Evolutionary conservation across 1,140 invertebrate genomes (phyloP).

Genomic region (Palaemon carinicauda): DNA sequence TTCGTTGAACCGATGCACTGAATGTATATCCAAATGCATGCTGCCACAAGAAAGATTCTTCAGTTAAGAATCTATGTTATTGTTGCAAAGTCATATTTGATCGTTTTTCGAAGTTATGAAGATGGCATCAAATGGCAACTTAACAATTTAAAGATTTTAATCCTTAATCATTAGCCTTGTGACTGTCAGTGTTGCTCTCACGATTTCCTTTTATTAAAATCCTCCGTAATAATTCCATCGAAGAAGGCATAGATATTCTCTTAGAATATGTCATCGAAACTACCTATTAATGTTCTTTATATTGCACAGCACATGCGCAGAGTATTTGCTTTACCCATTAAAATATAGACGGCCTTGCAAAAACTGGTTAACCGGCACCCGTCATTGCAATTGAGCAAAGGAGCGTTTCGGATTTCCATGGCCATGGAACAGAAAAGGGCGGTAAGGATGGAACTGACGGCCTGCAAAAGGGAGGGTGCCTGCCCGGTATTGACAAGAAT

Average conservation of each 20-base stretch:
- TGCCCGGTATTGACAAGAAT: too few species aligned
- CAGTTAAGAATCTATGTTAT: background rate
- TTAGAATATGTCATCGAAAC: too few species aligned
- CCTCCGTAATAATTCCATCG: background rate
- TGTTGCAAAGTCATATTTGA: background rate
- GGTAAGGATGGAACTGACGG: background rate
- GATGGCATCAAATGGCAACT: background rate
- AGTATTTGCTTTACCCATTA: background rate
- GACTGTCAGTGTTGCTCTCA: slow-evolving; percentile 28
- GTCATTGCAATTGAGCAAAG: slow-evolving; percentile 30
- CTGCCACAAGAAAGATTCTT: too few species aligned
- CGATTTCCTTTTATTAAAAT: background rate
- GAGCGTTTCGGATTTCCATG: slow-evolving; percentile 18
- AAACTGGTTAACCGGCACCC: background rate
- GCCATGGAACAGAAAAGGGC: background rate
- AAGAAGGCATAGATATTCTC: background rate
- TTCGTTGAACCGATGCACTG: too few species aligned
- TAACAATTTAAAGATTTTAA: slow-evolving; percentile 17
- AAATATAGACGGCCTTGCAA: too few species aligned
- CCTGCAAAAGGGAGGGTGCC: too few species aligned
- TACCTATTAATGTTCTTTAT: too few species aligned
- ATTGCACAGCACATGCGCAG: background rate
- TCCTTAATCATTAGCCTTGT: slow-evolving; percentile 43
- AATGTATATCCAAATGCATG: too few species aligned
- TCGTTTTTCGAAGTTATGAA: too few species aligned